These are phyloP conservation scores for Scophthalmus maximus DNA, from an alignment of 2,113 vertebrate genomes.

Conservation along the genomic window DNA sequence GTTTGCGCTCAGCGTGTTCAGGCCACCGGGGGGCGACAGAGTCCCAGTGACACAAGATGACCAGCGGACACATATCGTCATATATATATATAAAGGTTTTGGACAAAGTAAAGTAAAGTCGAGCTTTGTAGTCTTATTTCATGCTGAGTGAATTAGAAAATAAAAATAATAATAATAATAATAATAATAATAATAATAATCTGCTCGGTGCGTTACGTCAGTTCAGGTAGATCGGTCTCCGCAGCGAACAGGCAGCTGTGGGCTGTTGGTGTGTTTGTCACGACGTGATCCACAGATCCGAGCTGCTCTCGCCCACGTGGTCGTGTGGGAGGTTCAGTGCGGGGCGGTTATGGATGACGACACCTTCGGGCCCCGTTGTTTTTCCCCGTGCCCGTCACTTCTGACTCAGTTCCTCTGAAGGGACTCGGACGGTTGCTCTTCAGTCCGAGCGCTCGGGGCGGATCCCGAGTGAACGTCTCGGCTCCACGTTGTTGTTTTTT, in stretches of 20 bases:
- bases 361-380: conserved; percentile 46
- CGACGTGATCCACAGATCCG: conserved; percentile 52
- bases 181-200: not conserved
- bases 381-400: conserved; percentile 33
- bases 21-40: not conserved
- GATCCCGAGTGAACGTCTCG: too few relatives aligned
- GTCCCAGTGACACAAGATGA: not conserved
- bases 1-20: not conserved
- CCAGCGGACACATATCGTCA: too few relatives aligned
- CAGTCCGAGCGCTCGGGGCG: too few relatives aligned
- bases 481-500: too few relatives aligned
- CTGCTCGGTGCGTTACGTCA: conserved; percentile 14
- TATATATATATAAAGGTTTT: too few relatives aligned
- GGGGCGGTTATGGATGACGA: conserved; percentile 47
- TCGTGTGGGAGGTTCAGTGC: conserved; percentile 46
- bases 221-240: conserved; percentile 12
- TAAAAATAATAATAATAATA: too few relatives aligned
- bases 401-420: conserved; percentile 16
- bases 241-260: conserved; percentile 44
- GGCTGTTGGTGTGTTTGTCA: conserved; percentile 57
- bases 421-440: too few relatives aligned
- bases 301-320: conserved; percentile 50
- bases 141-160: not conserved
- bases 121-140: not conserved
- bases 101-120: too few relatives aligned